Base-by-base conservation (phyloP, 2,888 invertebrate species). In the Sphinx pinastri region DNA sequence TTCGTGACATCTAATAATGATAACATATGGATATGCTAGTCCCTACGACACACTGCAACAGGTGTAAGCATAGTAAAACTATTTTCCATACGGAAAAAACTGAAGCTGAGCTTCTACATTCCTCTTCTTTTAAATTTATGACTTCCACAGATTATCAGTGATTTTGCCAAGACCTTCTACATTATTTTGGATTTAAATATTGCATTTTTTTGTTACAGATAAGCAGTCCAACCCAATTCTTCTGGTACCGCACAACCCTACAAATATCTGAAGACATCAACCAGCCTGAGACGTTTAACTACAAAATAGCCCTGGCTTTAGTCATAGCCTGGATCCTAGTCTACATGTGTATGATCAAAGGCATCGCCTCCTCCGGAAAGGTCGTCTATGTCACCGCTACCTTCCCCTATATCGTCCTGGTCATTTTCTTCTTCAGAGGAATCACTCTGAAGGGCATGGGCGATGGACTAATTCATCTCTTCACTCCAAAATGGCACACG, bases 261-360 rank as follows among this genome's bases (percentile, higher is more conserved):
- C 97, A 98, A 94, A 96, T 99, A 77, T 98, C 99, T 1, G 96
- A 97, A 77, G 98, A 97, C 86, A 98, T 99, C 73, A 97, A 98
- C 85, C 95, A 96, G 70, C 97, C 98, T 0, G 96, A 97, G 82
- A 95, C 95, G 4, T 98, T 99, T 91, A 99, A 99, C 91, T 98
- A 97, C 96, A 98, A 98, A 88, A 98, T 99, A 81, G 97, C 97
- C 1, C 86, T 98, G 55, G 97, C 98, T 14, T 94, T 99, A 59
- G 94, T 98, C 12, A 95, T 97, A 4, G 98, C 99, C 38, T 99
- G 99, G 99, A 96, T 98, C 71, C 95, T 99, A 19, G 98, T 99
- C 75, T 99, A 99, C 90, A 95, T 99, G 89, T 99, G 99, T 91
- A 99, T 99, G 97, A 98, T 99, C 79, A 99, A 99, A 89, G 99